These are phyloP conservation scores for Actenoides hombroni DNA, from an alignment of 2,113 vertebrate species.

Conservation along the genomic window DNA sequence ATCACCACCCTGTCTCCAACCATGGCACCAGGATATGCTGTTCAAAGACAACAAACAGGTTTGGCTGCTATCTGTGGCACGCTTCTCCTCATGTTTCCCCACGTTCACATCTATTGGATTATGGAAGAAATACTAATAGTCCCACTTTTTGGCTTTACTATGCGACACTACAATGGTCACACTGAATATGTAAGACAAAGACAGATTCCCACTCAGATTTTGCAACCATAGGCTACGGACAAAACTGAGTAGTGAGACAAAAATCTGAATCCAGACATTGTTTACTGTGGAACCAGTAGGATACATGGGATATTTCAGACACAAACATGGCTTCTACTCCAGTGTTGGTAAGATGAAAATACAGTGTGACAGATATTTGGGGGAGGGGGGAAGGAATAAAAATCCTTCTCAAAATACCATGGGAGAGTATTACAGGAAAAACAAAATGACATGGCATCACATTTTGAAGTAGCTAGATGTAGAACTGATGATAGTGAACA, in stretches of 20 bases:
- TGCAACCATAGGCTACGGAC: not conserved
- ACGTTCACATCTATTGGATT: not conserved
- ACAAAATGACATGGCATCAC: not conserved
- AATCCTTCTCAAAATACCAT: not conserved
- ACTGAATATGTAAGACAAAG: not conserved
- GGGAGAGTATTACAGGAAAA: not conserved
- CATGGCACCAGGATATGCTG: not conserved
- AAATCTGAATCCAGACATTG: not conserved
- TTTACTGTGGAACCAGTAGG: not conserved
- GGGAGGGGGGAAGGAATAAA: rapidly evolving
- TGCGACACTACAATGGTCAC: not conserved
- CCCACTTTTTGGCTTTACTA: not conserved
- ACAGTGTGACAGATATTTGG: not conserved
- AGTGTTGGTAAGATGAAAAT: not conserved
- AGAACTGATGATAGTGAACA: not conserved
- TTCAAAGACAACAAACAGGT: not conserved
- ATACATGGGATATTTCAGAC: not conserved
- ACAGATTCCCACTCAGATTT: not conserved
- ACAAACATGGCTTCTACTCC: not conserved
- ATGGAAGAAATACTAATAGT: not conserved
- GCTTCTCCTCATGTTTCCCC: not conserved
- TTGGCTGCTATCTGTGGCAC: not conserved
- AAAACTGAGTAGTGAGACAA: not conserved
- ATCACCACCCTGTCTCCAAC: not conserved
- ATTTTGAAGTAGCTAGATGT: not conserved